Base-by-base conservation (phyloP, 2,797 vertebrate genomes). In the Prionace glauca region DNA sequence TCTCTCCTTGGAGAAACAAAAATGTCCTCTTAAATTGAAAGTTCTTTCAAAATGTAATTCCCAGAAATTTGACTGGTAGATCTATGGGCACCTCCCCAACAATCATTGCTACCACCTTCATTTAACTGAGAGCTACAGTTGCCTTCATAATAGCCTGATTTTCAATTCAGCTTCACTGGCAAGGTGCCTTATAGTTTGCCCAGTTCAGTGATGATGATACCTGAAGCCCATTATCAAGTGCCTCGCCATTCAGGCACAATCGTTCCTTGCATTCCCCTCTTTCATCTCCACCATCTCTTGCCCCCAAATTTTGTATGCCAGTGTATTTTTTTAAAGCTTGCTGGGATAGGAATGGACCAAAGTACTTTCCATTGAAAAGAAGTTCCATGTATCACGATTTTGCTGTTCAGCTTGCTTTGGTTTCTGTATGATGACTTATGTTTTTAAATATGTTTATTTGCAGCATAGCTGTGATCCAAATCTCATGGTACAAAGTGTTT, bases 401-500 rank as follows among this genome's bases (percentile, higher is more conserved):
- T 36, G 24, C 50, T 1, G 24, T 87, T 87, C 50, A 26, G 45
- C 24, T 87, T 88, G 86, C 62, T 32, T n/a, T 91, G 60, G 90
- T 24, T 92, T 67, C n/a, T 92, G 90, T 62, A 96, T 56, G 90
- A 74, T 81, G 95, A 81, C 96, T 1, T 96, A 96, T 96, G 65
- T 97, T 97, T 95, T 2, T n/a, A 96, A 97, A 10, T 77, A 11
- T 95, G 5, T 69, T 79, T 62, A 74, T 71, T 86, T 96, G 72
- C 98, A 99, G 99, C 99, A 99, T 97, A 99, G 98, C 96, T 99
- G 98, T 96, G 97, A 97, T 95, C 98, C 99, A 0, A 99, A 99
- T 97, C 98, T 99, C 60, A 98, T 98, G 96, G 96, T 98, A 74
- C 99, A 99, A 97, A 98, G 98, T 2, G 98, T 99, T 93, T 99